Evolutionary conservation across 2,888 invertebrate genomes (phyloP).

Genomic region (Cenopis cana): DNA sequence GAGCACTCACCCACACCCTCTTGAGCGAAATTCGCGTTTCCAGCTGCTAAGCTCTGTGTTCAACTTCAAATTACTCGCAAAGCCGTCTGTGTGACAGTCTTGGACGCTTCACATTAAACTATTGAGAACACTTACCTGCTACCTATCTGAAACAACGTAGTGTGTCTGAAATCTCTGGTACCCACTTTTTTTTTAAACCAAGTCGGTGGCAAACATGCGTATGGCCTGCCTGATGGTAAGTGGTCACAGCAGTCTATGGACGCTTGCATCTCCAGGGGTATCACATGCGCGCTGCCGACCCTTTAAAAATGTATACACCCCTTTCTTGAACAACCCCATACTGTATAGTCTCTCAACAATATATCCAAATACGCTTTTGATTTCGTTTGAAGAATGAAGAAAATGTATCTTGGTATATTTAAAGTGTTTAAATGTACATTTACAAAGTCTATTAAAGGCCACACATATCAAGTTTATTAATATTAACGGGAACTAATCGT

Average conservation of each 20-base stretch:
- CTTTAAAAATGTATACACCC: no score
- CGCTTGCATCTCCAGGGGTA: no score
- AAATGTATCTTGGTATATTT: no score
- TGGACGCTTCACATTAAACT: neutral
- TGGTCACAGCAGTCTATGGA: no score
- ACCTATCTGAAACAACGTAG: neutral
- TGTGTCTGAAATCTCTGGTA: neutral
- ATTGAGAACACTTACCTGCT: neutral
- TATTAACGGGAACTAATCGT: neutral
- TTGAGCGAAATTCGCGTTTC: slow-evolving; percentile 21
- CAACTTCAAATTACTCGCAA: slow-evolving; percentile 14
- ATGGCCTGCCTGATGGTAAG: no score
- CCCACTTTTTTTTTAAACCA: no score
- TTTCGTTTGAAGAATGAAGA: neutral
- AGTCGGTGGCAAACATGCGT: no score
- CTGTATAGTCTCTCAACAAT: no score
- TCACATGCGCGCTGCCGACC: no score
- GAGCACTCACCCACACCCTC: slow-evolving; percentile 24
- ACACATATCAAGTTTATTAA: neutral
- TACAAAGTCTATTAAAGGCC: neutral
- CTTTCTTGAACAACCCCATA: no score
- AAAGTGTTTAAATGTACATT: no score
- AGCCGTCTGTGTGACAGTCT: neutral
- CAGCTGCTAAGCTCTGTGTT: slow-evolving; percentile 14
- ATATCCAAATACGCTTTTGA: neutral